Evolutionary conservation across 2,888 invertebrate species (phyloP).

Genomic region (Troides aeacus): DNA sequence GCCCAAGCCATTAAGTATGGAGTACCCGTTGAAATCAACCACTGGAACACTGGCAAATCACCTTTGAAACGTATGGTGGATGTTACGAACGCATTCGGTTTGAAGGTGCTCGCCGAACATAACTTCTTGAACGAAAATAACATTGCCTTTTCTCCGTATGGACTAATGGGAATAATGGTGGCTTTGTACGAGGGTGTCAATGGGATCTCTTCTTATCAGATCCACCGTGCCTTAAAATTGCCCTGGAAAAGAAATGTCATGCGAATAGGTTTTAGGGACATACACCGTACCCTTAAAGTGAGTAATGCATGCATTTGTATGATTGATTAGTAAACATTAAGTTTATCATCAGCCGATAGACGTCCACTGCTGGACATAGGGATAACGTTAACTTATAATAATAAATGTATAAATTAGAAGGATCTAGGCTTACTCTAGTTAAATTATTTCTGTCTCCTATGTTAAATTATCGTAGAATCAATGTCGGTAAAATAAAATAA

Average conservation of each 20-base stretch:
- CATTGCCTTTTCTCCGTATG: conserved; percentile 92
- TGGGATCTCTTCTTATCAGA: conserved; percentile 86
- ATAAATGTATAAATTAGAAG: background rate
- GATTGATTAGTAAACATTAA: background rate
- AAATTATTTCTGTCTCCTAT: too few species aligned
- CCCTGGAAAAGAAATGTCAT: conserved; percentile 87
- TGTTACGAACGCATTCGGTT: conserved; percentile 86
- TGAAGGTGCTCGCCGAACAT: conserved; percentile 85
- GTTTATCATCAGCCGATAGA: background rate
- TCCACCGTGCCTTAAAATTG: conserved; percentile 84
- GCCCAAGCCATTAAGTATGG: conserved; percentile 51
- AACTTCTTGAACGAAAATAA: conserved; percentile 87
- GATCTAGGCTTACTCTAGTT: background rate
- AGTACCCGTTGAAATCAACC: conserved; percentile 68
- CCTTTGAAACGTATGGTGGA: conserved; percentile 89
- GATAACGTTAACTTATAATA: background rate
- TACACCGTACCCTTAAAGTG: conserved; percentile 90
- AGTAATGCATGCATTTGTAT: conserved; percentile 44
- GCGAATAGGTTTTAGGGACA: conserved; percentile 89
- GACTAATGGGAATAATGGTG: conserved; percentile 88
- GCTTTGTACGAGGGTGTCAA: conserved; percentile 89
- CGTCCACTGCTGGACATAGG: too few species aligned
- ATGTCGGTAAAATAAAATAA: too few species aligned
- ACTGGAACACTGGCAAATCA: conserved; percentile 69
- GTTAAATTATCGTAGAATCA: too few species aligned